phyloP scores from a whole-genome alignment of 1,140 invertebrate genomes.

The Ostrea denselamellosa region DNA sequence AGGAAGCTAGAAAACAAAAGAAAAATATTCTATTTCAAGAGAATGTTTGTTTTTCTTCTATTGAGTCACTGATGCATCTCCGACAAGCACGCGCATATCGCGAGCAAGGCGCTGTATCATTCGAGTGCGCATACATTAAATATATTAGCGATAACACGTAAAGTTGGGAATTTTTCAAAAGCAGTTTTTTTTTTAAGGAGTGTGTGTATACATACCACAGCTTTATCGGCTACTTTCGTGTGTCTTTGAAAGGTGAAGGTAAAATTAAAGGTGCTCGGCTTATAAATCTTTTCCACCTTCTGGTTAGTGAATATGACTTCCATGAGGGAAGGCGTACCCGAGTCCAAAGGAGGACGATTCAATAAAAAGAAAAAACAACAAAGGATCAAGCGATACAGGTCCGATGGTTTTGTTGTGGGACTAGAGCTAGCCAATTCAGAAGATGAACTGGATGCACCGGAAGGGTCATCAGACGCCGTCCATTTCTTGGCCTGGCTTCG shows the following conservation, averaged over 20 bases:
- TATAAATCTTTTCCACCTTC: background rate
- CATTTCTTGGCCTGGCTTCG: constrained; percentile 72
- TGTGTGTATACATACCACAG: background rate
- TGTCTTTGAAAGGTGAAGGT: background rate
- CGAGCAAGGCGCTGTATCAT: constrained; percentile 8
- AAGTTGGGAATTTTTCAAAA: background rate
- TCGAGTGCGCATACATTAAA: constrained; percentile 14
- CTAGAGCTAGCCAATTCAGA: constrained; percentile 63
- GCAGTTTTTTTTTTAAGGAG: background rate
- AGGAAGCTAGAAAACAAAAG: background rate
- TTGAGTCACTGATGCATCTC: constrained; percentile 25
- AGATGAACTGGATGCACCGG: constrained; percentile 57
- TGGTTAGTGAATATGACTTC: constrained; percentile 2
- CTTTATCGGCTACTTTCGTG: background rate
- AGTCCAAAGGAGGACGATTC: constrained; percentile 55
- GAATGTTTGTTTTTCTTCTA: background rate
- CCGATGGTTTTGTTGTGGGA: constrained; percentile 73
- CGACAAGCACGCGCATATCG: background rate
- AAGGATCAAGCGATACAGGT: constrained; percentile 68
- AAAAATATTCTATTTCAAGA: background rate
- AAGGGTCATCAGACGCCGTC: constrained; percentile 60
- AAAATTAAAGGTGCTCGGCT: background rate
- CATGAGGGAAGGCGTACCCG: constrained; percentile 38
- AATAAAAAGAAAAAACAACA: constrained; percentile 67
- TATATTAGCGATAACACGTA: background rate